Evolutionary conservation across 1,140 invertebrate genomes (phyloP).

Genomic region (Rhopalosiphum maidis): DNA sequence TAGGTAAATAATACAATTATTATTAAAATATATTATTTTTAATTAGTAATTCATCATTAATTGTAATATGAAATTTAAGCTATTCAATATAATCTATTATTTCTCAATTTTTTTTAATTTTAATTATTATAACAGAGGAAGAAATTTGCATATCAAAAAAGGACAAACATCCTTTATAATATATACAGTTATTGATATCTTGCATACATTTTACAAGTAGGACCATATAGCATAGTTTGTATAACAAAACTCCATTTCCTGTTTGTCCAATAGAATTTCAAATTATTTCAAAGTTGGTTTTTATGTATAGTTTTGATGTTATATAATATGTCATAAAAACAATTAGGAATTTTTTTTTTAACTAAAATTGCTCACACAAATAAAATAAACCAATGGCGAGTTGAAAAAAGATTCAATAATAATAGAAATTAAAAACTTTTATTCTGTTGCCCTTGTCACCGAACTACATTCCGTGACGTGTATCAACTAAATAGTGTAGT

Average conservation of each 20-base stretch:
- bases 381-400: neutral
- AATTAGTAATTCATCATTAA: too few relatives aligned
- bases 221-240: neutral
- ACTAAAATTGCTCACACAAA: neutral
- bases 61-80: neutral
- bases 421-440: conserved; percentile 20
- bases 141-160: neutral
- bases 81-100: neutral
- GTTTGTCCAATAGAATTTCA: neutral
- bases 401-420: neutral
- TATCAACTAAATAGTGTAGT: conserved; percentile 28
- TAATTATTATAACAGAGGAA: neutral
- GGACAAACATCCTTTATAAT: neutral
- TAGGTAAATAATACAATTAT: neutral
- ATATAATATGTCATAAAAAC: neutral
- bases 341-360: neutral
- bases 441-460: neutral
- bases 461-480: neutral
- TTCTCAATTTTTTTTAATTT: neutral
- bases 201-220: neutral
- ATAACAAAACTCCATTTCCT: neutral
- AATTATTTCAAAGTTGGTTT: neutral
- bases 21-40: neutral
- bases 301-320: neutral
- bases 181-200: neutral